phyloP scores from a whole-genome alignment of 2,797 vertebrate genomes.

The Molossus molossus region DNA sequence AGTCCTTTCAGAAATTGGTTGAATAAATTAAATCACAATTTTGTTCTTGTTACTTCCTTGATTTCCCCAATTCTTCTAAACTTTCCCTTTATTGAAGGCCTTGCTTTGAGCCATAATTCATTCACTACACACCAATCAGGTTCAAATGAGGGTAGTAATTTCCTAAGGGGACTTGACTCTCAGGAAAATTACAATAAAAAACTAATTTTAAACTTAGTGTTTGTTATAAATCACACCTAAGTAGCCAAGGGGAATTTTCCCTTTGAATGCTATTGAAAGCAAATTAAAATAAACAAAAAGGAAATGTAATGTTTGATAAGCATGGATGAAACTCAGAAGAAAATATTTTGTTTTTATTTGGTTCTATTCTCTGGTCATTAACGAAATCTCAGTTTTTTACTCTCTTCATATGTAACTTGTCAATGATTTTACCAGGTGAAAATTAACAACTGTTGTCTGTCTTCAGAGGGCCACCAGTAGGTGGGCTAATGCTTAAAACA shows the following conservation, averaged over 20 bases:
- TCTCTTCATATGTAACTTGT: not conserved
- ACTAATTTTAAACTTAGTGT: slow-evolving; percentile 69
- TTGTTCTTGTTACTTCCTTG: not conserved
- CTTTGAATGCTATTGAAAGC: slow-evolving; percentile 25
- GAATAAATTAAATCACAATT: slow-evolving; percentile 50
- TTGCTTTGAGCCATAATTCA: slow-evolving; percentile 62
- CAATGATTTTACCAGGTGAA: not conserved
- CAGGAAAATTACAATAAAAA: slow-evolving; percentile 68
- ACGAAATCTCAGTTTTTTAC: not conserved
- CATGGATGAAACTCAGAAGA: not conserved
- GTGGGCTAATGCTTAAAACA: not conserved
- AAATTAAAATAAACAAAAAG: slow-evolving; percentile 36
- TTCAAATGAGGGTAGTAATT: slow-evolving; percentile 60
- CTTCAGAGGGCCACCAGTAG: not conserved
- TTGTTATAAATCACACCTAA: slow-evolving; percentile 76
- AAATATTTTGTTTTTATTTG: slow-evolving; percentile 31
- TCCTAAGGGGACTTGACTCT: slow-evolving; percentile 62
- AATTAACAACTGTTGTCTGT: not conserved
- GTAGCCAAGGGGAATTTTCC: slow-evolving; percentile 36
- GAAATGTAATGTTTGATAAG: slow-evolving; percentile 44
- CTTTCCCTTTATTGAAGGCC: slow-evolving; percentile 42
- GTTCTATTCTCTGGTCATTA: not conserved
- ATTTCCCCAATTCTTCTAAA: slow-evolving; percentile 22
- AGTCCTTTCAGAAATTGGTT: not conserved
- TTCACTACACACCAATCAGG: not conserved